Evolutionary conservation across 2,888 invertebrate genomes (phyloP), one percentile per base, ranked within the genome.

Genomic region (Netelia fuscicornis): DNA sequence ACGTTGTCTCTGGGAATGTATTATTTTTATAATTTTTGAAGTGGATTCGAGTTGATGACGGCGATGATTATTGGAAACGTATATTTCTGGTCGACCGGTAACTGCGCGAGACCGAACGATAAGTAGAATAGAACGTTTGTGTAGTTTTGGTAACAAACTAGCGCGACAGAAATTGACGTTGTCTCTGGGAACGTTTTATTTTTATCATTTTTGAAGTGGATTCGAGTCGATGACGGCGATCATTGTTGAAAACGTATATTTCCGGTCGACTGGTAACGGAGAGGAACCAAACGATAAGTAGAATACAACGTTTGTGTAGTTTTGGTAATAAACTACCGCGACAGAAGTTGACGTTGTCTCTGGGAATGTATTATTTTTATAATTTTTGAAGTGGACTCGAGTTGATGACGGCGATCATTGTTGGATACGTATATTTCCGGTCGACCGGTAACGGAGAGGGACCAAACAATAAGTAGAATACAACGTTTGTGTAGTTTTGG

Each of bases 141-240:
- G 37, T 37, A 37, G 0, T 37, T 37, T 70, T 54, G 5, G 13
- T 13, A 48, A 48, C 0, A 3, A 13, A 13, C 13, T 10, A 48
- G 42, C 60, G 42, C 60, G 62, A 48, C 62, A 60, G 76, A 76
- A 76, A 62, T 64, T 58, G 30, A 56, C 56, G 44, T 13, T 48
- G 48, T 30, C 5, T 30, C 48, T 13, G 48, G 13, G 17, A 17
- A 17, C 0, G 17, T 17, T 25, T 13, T 56, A 1, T 58, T 37
- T 58, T 71, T 58, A 17, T 60, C 2, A 2, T 37, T 11, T 11
- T 1, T 6, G 20, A 58, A 23, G 8, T 2, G 42, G 9, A 58
- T 58, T 20, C n/a, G 13, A 58, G 10, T 42, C 13, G 20, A 44
- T 23, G 42, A 68, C 25, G 2, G 13, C 2, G 48, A 13, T 0